Percentiles rank a stretch among this genome's conserved stretches.
These are phyloP conservation scores for Troilus luridus DNA, from an alignment of 2,888 invertebrate genomes.

Conservation along the genomic window DNA sequence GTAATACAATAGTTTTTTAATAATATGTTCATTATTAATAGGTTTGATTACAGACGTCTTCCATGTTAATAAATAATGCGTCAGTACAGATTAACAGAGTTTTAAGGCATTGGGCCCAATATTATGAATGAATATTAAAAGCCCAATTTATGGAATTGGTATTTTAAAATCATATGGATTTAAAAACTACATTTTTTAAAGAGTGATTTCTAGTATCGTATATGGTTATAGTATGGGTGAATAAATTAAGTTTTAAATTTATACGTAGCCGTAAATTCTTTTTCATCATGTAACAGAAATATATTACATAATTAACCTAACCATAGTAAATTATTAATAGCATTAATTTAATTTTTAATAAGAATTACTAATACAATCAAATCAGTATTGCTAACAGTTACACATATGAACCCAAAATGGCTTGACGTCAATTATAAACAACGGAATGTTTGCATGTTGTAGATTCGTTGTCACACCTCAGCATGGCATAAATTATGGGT, in stretches of 20 bases:
- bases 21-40: too few species aligned
- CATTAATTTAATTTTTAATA: neutral
- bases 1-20: too few species aligned
- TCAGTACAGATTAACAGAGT: too few species aligned
- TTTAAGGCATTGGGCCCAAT: too few species aligned
- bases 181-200: neutral
- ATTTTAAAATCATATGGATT: neutral
- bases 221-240: neutral
- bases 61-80: too few species aligned
- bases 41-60: too few species aligned
- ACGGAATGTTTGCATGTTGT: conserved; percentile 10
- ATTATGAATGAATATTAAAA: too few species aligned
- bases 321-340: neutral
- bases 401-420: conserved; percentile 11
- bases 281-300: neutral
- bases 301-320: neutral
- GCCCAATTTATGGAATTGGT: neutral
- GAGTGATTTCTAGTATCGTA: neutral
- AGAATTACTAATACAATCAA: neutral
- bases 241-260: neutral
- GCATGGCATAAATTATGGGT: conserved; percentile 6
- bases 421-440: neutral
- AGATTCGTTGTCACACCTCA: conserved; percentile 12
- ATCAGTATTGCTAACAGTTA: neutral
- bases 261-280: neutral